These are phyloP conservation scores for Poicephalus meyeri DNA, from an alignment of 2,113 vertebrate species.

Conservation along the genomic window DNA sequence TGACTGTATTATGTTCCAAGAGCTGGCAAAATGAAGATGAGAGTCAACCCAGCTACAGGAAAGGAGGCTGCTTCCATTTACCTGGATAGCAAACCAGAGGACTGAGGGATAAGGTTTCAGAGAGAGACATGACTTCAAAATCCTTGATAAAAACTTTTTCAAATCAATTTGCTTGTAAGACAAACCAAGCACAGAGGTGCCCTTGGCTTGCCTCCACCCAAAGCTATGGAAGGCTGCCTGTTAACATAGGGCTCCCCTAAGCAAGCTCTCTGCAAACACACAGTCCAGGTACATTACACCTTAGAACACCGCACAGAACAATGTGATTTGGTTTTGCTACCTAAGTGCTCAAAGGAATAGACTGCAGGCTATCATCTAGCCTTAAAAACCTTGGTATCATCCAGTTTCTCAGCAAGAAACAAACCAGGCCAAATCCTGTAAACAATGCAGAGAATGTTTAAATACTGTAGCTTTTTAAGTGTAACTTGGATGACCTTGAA, in stretches of 20 bases:
- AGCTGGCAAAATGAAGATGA: not conserved
- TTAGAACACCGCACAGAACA: not conserved
- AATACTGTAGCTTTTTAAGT: not conserved
- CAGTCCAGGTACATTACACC: not conserved
- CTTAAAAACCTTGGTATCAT: not conserved
- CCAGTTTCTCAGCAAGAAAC: not conserved
- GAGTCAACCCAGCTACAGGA: not conserved
- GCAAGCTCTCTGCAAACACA: not conserved
- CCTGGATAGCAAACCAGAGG: not conserved
- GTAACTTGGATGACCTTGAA: not conserved
- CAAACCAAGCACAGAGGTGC: not conserved
- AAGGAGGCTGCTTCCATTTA: not conserved
- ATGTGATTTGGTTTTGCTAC: not conserved
- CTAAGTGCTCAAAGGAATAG: not conserved
- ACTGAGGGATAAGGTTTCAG: not conserved
- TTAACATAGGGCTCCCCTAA: not conserved
- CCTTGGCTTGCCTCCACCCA: not conserved
- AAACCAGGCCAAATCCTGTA: not conserved
- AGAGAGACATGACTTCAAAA: not conserved
- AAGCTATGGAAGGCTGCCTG: not conserved
- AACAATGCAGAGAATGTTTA: not conserved
- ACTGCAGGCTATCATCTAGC: not conserved
- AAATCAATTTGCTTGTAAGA: conserved; percentile 18
- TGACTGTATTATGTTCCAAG: not conserved
- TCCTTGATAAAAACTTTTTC: not conserved